These are phyloP conservation scores for Sinodicranocentrus sp. DNA, from an alignment of 2,888 invertebrate species.

Conservation along the genomic window DNA sequence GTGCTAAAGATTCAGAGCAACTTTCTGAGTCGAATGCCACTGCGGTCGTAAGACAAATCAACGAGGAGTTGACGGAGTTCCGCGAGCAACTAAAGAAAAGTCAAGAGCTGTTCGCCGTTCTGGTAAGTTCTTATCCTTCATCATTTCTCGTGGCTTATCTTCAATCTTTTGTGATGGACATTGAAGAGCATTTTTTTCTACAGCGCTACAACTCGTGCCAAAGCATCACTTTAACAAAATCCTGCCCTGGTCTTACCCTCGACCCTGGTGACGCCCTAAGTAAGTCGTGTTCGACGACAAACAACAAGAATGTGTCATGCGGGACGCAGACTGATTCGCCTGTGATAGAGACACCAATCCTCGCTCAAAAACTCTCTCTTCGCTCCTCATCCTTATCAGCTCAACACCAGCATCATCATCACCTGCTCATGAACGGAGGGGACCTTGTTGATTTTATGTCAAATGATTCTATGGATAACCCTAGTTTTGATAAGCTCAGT, in stretches of 20 bases:
- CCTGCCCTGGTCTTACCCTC: conserved; percentile 69
- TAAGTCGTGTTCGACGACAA: conserved; percentile 20
- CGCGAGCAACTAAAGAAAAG: conserved; percentile 75
- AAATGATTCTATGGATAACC: conserved; percentile 59
- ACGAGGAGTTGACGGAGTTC: conserved; percentile 75
- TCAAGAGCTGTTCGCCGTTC: conserved; percentile 74
- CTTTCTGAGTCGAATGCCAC: conserved; percentile 47
- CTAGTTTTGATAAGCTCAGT: conserved; percentile 71
- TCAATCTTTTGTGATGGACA: background rate
- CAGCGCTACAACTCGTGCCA: conserved; percentile 67
- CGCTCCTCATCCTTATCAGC: conserved; percentile 25
- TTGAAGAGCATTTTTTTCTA: background rate
- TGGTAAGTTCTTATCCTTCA: conserved; percentile 59
- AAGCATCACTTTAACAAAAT: conserved; percentile 68
- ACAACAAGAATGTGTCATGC: conserved; percentile 63
- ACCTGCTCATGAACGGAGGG: conserved; percentile 7
- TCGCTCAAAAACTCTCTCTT: conserved; percentile 67
- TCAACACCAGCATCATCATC: conserved; percentile 40
- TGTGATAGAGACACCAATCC: conserved; percentile 67
- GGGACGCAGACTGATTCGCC: conserved; percentile 72
- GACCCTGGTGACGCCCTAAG: conserved; percentile 31
- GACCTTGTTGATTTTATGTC: conserved; percentile 10
- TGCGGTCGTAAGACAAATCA: conserved; percentile 72
- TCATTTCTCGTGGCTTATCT: background rate
- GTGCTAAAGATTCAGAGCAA: conserved; percentile 28